Conservation (phyloP, 2,888 invertebrate species). For the Anagyrus pseudococci region DNA sequence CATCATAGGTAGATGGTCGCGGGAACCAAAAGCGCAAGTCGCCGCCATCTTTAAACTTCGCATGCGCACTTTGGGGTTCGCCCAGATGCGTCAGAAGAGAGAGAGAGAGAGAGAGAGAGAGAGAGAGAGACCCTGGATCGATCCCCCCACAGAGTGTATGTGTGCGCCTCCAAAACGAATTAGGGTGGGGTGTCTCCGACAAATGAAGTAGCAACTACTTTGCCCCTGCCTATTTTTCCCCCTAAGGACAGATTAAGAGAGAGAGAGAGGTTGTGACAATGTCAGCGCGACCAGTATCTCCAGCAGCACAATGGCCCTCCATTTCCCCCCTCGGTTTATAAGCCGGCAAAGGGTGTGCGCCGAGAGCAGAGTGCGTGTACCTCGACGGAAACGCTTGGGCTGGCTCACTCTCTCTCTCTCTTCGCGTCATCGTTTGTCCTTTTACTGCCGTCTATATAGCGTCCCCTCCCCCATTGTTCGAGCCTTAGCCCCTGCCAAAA, state of each 20-base stretch:
- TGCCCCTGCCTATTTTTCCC: not conserved
- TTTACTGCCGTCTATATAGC: not conserved
- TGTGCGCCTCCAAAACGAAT: constrained; percentile 6
- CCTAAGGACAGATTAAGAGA: too few species aligned
- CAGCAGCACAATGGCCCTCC: too few species aligned
- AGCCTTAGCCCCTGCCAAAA: not conserved
- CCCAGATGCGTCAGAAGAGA: not conserved
- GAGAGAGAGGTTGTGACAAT: too few species aligned
- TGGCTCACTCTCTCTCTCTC: not conserved
- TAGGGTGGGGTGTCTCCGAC: constrained; percentile 44
- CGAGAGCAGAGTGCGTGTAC: too few species aligned
- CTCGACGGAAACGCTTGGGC: not conserved
- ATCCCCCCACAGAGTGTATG: too few species aligned
- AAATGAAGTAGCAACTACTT: constrained; percentile 61
- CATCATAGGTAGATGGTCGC: too few species aligned
- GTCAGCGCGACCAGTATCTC: not conserved
- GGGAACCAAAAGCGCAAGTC: too few species aligned
- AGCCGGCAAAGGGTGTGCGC: too few species aligned
- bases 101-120: too few species aligned
- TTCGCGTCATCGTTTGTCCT: not conserved
- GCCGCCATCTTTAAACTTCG: not conserved
- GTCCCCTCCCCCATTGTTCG: not conserved
- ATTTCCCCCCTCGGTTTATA: too few species aligned
- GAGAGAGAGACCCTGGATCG: too few species aligned
- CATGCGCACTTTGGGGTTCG: not conserved